Evolutionary conservation across 2,113 vertebrate genomes (phyloP).

Genomic region (Chitala chitala): DNA sequence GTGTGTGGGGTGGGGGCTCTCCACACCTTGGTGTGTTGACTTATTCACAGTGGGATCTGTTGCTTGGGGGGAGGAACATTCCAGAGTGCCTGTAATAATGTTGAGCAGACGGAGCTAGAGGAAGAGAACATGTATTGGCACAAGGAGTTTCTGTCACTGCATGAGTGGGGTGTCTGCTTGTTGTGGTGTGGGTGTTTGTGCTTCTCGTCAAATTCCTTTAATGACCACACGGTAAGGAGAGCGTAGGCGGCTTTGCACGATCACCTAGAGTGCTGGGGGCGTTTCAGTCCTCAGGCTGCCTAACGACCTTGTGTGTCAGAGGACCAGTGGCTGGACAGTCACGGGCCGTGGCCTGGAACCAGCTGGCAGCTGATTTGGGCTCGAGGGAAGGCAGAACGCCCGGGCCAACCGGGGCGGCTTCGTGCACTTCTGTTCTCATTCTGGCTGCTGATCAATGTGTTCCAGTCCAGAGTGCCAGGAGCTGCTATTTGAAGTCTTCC

Average conservation of each 20-base stretch:
- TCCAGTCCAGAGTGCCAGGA: neutral
- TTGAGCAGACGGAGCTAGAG: too few species aligned
- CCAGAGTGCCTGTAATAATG: too few species aligned
- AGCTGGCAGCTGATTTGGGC: conserved; percentile 35
- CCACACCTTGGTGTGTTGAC: too few species aligned
- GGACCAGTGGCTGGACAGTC: conserved; percentile 45
- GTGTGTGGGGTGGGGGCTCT: too few species aligned
- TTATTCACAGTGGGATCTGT: too few species aligned
- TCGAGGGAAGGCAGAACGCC: conserved; percentile 30
- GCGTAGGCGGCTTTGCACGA: conserved; percentile 43
- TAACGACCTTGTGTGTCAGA: conserved; percentile 54
- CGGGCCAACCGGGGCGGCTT: neutral
- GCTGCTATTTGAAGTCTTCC: neutral
- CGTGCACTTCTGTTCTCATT: neutral
- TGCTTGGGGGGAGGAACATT: too few species aligned
- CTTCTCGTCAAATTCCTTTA: conserved; percentile 58
- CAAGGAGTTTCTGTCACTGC: neutral
- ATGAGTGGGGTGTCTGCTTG: neutral
- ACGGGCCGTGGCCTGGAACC: conserved; percentile 32
- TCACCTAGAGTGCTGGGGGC: conserved; percentile 49
- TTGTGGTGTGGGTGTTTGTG: conserved; percentile 26
- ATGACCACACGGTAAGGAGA: conserved; percentile 47
- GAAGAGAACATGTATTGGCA: neutral
- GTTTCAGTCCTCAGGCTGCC: conserved; percentile 55
- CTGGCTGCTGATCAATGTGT: neutral